Evolutionary conservation across 2,888 invertebrate species (phyloP).

Genomic region (Drosophila antonietae): DNA sequence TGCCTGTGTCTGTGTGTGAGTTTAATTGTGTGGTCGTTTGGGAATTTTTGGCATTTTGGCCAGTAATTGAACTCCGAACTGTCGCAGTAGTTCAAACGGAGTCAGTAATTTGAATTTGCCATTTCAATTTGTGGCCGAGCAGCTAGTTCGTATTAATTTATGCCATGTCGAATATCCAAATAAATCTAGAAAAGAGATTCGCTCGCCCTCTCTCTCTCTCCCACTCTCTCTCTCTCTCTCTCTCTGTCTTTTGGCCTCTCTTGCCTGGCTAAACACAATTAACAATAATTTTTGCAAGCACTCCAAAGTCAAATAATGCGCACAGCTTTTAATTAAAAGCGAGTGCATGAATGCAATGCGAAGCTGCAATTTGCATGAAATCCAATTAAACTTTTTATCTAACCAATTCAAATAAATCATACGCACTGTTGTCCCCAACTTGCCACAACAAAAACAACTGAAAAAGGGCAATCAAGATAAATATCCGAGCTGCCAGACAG

Average conservation of each 20-base stretch:
- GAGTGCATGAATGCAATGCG: slow-evolving; percentile 52
- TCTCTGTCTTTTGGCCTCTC: too few relatives aligned
- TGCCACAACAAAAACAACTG: not conserved
- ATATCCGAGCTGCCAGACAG: slow-evolving; percentile 48
- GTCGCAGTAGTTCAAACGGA: slow-evolving; percentile 59
- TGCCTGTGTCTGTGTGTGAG: slow-evolving; percentile 24
- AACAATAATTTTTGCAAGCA: slow-evolving; percentile 9
- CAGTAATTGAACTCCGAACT: slow-evolving; percentile 69
- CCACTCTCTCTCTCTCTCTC: too few relatives aligned
- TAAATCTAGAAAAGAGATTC: not conserved
- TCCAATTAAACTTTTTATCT: slow-evolving; percentile 75
- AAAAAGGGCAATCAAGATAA: slow-evolving; percentile 60
- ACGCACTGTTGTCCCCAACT: slow-evolving; percentile 64
- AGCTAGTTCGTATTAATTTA: slow-evolving; percentile 29
- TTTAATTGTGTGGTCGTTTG: slow-evolving; percentile 18
- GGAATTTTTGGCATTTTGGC: slow-evolving; percentile 59
- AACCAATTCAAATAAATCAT: slow-evolving; percentile 60
- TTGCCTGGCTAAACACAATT: slow-evolving; percentile 4
- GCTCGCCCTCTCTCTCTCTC: not conserved
- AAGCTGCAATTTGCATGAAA: slow-evolving; percentile 64
- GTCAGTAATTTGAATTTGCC: slow-evolving; percentile 62
- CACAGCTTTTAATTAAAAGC: slow-evolving; percentile 65
- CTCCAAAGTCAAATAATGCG: slow-evolving; percentile 33
- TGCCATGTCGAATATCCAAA: slow-evolving; percentile 16
- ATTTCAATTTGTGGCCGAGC: slow-evolving; percentile 33